Conservation (phyloP, 1,140 invertebrate species). For the Oryctes rhinoceros region DNA sequence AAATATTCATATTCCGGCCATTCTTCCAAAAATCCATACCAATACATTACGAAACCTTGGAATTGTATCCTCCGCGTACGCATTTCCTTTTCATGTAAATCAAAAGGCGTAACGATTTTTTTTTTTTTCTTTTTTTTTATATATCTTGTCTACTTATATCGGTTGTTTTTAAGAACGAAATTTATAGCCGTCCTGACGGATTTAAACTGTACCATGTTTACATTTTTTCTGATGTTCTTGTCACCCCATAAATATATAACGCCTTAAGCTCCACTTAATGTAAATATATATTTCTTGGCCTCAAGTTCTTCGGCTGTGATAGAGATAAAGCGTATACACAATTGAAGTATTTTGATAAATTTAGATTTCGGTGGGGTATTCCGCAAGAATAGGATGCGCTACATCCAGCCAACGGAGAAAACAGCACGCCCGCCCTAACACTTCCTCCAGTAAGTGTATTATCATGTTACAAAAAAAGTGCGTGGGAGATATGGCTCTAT, state of each 20-base stretch:
- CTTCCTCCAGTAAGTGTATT: too few species aligned
- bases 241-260: slow-evolving; percentile 34
- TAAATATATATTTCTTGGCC: slow-evolving; percentile 30
- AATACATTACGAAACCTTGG: neutral
- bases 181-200: slow-evolving; percentile 32
- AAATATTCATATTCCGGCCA: neutral
- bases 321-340: slow-evolving; percentile 25
- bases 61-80: neutral
- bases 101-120: slow-evolving; percentile 15
- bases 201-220: slow-evolving; percentile 33
- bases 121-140: slow-evolving; percentile 15
- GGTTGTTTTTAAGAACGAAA: slow-evolving; percentile 35
- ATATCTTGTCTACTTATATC: slow-evolving; percentile 24
- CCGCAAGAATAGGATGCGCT: neutral
- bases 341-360: slow-evolving; percentile 26
- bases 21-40: neutral
- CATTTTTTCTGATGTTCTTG: slow-evolving; percentile 34
- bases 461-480: too few species aligned
- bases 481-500: too few species aligned
- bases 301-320: slow-evolving; percentile 17
- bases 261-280: slow-evolving; percentile 27
- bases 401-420: neutral
- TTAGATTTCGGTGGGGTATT: neutral
- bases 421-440: too few species aligned
- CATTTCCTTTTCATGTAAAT: neutral